Evolutionary conservation across 1,140 invertebrate species (phyloP).

Genomic region (Geopemphigus sp.): DNA sequence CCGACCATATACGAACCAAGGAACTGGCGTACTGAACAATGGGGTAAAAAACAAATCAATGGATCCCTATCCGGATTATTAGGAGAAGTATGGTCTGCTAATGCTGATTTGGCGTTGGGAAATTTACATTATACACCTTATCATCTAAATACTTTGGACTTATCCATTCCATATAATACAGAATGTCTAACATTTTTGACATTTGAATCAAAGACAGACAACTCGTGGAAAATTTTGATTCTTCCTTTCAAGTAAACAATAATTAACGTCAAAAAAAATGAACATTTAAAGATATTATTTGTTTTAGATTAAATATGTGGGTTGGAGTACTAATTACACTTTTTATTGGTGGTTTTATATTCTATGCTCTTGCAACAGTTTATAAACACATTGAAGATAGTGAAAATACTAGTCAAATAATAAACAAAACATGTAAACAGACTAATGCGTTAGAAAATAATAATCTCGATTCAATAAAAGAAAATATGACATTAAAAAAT

Average conservation of each 20-base stretch:
- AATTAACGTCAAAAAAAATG: not conserved
- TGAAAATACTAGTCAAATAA: not conserved
- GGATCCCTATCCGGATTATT: slow-evolving; percentile 67
- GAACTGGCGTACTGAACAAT: slow-evolving; percentile 62
- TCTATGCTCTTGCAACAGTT: slow-evolving; percentile 60
- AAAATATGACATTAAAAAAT: not conserved
- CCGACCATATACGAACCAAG: slow-evolving; percentile 64
- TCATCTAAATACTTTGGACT: slow-evolving; percentile 68
- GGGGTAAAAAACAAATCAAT: slow-evolving; percentile 64
- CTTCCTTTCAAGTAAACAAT: slow-evolving; percentile 70
- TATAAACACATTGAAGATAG: slow-evolving; percentile 54
- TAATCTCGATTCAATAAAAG: not conserved
- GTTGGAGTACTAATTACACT: slow-evolving; percentile 62
- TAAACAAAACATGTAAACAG: not conserved
- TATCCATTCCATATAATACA: slow-evolving; percentile 74
- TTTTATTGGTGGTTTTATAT: slow-evolving; percentile 61
- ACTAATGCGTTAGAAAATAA: not conserved
- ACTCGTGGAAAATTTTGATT: slow-evolving; percentile 79
- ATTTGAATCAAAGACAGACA: slow-evolving; percentile 72
- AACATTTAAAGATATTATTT: slow-evolving; percentile 35
- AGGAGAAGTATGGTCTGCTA: slow-evolving; percentile 66
- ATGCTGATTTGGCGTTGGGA: slow-evolving; percentile 72
- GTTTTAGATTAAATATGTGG: slow-evolving; percentile 63
- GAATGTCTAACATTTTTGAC: slow-evolving; percentile 81
- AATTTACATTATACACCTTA: slow-evolving; percentile 72